Evolutionary conservation across 2,888 invertebrate species (phyloP).

Genomic region (Cheilosia impressa): DNA sequence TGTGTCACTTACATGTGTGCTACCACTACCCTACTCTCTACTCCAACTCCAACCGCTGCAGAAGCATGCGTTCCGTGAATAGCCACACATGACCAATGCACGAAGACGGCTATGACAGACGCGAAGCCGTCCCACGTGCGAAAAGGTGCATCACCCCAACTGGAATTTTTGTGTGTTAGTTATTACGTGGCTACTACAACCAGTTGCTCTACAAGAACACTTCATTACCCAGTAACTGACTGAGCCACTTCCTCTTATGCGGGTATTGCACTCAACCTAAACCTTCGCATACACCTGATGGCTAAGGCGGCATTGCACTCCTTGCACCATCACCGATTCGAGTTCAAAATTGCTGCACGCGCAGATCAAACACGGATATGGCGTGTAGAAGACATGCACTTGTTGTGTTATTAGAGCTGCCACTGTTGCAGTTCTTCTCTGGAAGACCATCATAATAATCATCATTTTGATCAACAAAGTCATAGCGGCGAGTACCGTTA

Average conservation of each 20-base stretch:
- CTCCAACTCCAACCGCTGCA: conserved; percentile 30
- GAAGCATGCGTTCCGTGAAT: conserved; percentile 9
- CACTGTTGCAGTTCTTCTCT: conserved; percentile 36
- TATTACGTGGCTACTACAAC: conserved; percentile 51
- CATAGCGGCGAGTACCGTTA: conserved; percentile 40
- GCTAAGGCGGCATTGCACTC: not conserved
- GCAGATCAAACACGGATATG: conserved; percentile 47
- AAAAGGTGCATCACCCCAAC: conserved; percentile 34
- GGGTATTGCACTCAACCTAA: conserved; percentile 53
- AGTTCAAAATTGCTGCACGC: conserved; percentile 46
- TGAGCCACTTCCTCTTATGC: conserved; percentile 65
- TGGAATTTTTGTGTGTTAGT: conserved; percentile 48
- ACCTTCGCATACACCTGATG: conserved; percentile 19
- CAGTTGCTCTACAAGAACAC: conserved; percentile 37
- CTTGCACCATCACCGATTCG: not conserved
- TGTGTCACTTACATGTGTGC: conserved; percentile 67
- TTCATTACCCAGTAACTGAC: conserved; percentile 72
- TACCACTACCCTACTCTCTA: conserved; percentile 60
- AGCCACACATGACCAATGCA: not conserved
- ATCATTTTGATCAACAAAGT: conserved; percentile 39
- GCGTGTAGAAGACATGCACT: conserved; percentile 51
- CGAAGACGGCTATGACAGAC: not conserved
- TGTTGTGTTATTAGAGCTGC: conserved; percentile 59
- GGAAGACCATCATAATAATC: conserved; percentile 1
- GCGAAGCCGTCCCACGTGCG: conserved; percentile 51